Conservation (phyloP, 2,113 vertebrate genomes). For the Panthera leo region DNA sequence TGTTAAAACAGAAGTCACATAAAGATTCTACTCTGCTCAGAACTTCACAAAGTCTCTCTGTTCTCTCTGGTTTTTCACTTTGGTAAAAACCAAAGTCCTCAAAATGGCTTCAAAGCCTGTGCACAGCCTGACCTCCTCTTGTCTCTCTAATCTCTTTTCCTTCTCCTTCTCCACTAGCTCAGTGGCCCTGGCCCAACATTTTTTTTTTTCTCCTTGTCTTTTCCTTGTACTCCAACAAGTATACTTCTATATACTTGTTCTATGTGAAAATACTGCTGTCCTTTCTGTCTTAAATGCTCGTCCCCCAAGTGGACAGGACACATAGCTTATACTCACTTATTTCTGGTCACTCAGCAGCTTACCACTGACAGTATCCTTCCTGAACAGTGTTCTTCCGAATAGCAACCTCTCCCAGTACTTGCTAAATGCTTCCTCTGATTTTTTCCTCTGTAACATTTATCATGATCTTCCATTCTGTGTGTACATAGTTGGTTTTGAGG, state of each 20-base stretch:
- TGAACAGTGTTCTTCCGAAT: background rate
- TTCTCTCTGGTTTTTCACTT: background rate
- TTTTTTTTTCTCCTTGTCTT: background rate
- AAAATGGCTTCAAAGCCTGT: background rate
- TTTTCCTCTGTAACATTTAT: background rate
- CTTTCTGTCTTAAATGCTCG: background rate
- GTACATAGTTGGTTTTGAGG: background rate
- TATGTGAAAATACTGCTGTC: background rate
- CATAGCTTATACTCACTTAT: background rate
- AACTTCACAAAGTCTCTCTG: background rate
- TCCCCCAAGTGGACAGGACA: background rate
- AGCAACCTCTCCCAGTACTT: background rate
- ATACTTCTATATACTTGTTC: background rate
- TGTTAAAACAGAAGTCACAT: background rate
- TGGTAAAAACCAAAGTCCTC: background rate
- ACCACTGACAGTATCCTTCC: background rate
- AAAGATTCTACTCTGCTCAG: background rate
- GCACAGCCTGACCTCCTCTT: too few species aligned
- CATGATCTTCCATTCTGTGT: background rate
- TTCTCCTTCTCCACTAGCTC: background rate
- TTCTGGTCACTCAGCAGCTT: background rate
- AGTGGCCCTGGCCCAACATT: background rate
- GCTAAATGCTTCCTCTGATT: background rate
- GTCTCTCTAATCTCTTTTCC: background rate
- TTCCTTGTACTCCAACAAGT: background rate